These are phyloP conservation scores for Drosophila prolongata DNA, from an alignment of 2,888 invertebrate species.

Conservation along the genomic window DNA sequence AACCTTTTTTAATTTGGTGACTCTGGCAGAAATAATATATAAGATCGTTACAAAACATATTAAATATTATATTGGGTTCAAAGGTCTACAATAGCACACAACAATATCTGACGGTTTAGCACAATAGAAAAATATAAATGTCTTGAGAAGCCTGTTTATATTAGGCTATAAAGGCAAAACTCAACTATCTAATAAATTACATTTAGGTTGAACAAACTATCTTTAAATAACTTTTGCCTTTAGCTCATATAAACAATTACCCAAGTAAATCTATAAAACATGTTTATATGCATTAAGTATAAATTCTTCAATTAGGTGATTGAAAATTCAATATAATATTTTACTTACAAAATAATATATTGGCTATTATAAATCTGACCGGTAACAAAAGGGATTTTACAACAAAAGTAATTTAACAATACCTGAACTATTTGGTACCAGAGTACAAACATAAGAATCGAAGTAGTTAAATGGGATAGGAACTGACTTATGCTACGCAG, in stretches of 20 bases:
- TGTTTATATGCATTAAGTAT: not conserved
- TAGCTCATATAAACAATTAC: not conserved
- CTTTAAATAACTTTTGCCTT: no score
- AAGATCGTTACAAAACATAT: not conserved
- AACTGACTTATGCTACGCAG: conserved; percentile 59
- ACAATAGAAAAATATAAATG: not conserved
- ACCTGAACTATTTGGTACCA: conserved; percentile 4
- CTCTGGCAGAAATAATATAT: not conserved
- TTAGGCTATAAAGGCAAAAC: no score
- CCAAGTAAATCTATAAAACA: not conserved
- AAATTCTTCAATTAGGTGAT: not conserved
- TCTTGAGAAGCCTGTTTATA: not conserved
- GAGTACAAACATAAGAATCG: conserved; percentile 1
- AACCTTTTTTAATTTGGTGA: no score
- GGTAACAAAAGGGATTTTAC: conserved; percentile 20
- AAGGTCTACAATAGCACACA: not conserved
- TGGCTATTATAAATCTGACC: conserved; percentile 17
- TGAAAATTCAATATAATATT: conserved; percentile 23
- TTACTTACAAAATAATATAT: conserved; percentile 17
- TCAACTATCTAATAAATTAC: not conserved
- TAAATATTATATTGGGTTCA: not conserved
- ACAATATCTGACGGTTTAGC: not conserved
- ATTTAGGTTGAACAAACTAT: no score
- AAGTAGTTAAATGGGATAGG: conserved; percentile 7
- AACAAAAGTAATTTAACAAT: conserved; percentile 10